Base-by-base conservation (phyloP, 2,113 vertebrate species). In the Anarhynchus alexandrinus region DNA sequence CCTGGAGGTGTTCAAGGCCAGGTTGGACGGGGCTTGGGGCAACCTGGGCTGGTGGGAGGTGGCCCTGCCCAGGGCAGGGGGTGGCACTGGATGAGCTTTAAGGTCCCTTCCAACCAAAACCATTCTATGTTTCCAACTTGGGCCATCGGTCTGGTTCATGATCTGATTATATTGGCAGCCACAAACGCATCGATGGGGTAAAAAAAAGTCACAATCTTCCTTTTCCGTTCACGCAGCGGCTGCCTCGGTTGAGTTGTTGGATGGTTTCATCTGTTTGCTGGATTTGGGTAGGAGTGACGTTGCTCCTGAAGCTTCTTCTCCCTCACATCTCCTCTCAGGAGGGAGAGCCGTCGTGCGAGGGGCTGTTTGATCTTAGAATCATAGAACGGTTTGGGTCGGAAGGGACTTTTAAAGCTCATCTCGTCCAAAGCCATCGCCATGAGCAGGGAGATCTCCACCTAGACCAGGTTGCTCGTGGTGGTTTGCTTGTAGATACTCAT, bases 121-220 rank as follows among this genome's bases (percentile, higher is more conserved):
- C 23, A 4, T 16, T 61, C 59, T 61, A 38, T 11, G n/a, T 15
- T 22, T 86, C n/a, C 16, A 30, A 6, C 23, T 22, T 9, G 10
- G 42, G 51, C 17, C 7, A 1, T 36, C 15, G 32, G 42, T 27
- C 20, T 9, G 7, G 36, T 13, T 30, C 14, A 0, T 8, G 42
- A 18, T 42, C 21, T 2, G 52, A 12, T 25, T 3, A 2, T 5
- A 2, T 5, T 6, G 25, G 10, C 29, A 3, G 26, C 12, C 27
- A 3, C 6, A 5, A 19, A 34, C 0, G 1, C 6, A 1, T 10
- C 15, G 40, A 16, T 3, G 42, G 32, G 26, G 11, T 22, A 13
- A 23, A 42, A 22, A 23, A 38, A 52, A n/a, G 15, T 15, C 47
- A 6, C 1, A 13, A 8, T 43, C 30, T 6, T 16, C 40, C 15